Percentiles rank a stretch among this genome's conserved stretches.
phyloP scores from a whole-genome alignment of 2,797 vertebrate species.

The Diplodus sargus region DNA sequence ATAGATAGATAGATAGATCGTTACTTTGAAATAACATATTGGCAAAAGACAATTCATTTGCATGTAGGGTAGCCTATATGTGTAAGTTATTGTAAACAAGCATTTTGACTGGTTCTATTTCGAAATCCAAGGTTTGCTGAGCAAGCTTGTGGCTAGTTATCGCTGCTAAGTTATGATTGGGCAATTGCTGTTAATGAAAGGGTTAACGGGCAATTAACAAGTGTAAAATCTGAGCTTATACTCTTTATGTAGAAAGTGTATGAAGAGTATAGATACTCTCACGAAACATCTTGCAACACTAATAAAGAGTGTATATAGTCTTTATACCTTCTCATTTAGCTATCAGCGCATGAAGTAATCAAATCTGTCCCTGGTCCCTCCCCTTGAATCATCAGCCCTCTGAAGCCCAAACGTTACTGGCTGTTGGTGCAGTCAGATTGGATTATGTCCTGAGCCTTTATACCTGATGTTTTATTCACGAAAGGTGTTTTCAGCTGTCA shows the following conservation, averaged over 20 bases:
- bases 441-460: constrained; percentile 61
- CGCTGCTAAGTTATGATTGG: background rate
- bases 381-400: constrained; percentile 27
- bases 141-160: background rate
- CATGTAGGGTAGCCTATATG: no score
- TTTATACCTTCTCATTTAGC: background rate
- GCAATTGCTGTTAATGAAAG: background rate
- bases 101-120: no score
- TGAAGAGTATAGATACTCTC: no score
- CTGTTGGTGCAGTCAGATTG: constrained; percentile 58
- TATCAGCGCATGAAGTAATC: background rate
- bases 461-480: constrained; percentile 76
- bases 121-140: background rate
- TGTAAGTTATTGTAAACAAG: no score
- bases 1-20: no score
- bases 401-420: constrained; percentile 22
- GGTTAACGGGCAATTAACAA: background rate
- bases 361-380: background rate
- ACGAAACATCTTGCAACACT: no score
- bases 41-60: no score
- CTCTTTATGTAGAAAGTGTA: background rate
- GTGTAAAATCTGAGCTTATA: background rate
- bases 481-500: constrained; percentile 77
- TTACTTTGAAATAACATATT: no score
- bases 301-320: no score